Base-by-base conservation (phyloP, 2,113 vertebrate species). In the Raphicerus campestris region DNA sequence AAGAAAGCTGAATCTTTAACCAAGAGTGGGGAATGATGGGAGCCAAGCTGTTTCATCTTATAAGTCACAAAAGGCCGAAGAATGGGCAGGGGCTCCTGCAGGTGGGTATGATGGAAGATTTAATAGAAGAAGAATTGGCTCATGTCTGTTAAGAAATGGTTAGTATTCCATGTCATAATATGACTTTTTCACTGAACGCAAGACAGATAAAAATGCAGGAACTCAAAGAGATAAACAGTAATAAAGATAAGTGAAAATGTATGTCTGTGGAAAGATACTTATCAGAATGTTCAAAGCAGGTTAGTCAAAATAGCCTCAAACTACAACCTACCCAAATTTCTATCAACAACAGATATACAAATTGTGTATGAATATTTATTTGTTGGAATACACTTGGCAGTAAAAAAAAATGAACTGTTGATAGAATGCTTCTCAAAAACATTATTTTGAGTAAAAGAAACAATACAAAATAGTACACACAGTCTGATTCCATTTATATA, bases 171-270 rank as follows among this genome's bases (percentile, higher is more conserved):
- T 78, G 19, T 92, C 81, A 26, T 49, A 91, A 75, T 53, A 22
- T 45, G 60, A 90, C 10, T 87, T 60, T 92, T 94, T 53, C 63
- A 80, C 26, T 92, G 75, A 90, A 92, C 13, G 42, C 16, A 75
- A 87, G 91, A 91, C n/a, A 60, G 82, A 10, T 61, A 87, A 87
- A 94, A 93, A 84, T 87, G 10, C 3, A 93, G 75, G 55, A 95
- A 91, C 26, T 55, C 51, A 83, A 26, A 73, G 20, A 82, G 35
- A 51, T 51, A 93, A 84, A 49, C 17, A 88, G 5, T 89, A 84
- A 61, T 89, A n/a, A 93, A 96, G 95, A 93, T 63, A 87, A 95
- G n/a, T 20, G 15, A 73, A 75, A 58, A 86, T 47, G 77, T 51
- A n/a, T 51, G 26, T 63, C n/a, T 93, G 82, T 5, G 19, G 94